Base-by-base conservation (phyloP, 1,140 invertebrate genomes). In the Macrobrachium rosenbergii region DNA sequence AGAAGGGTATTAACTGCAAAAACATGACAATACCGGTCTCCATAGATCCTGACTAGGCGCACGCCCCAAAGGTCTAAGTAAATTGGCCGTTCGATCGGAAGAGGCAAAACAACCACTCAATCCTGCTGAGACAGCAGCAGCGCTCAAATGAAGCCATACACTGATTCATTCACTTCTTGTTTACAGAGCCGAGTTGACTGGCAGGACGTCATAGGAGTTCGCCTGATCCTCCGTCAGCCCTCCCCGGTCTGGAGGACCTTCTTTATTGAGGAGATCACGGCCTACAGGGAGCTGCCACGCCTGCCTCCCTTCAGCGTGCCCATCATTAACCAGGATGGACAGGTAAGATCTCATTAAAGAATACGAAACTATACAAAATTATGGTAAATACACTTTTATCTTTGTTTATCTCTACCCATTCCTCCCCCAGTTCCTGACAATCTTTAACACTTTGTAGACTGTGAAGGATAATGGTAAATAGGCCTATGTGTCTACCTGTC, bases 171-270 rank as follows among this genome's bases (percentile, higher is more conserved):
- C 37, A 64, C 0, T 64, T 76, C 84, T 76, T 45, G 75, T 72
- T 72, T 89, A 0, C 86, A 92, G 91, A 92, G 92, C 81, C 60
- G 89, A 6, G 88, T 91, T 19, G 90, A 91, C 19, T 92, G 91
- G 91, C 88, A 90, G 64, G 90, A 91, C 76, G 89, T 92, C 10
- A 78, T 91, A 7, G 91, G 91, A 12, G 88, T 94, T 82, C 88
- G 93, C 37, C 89, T 94, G 17, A 92, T 94, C 69, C 90, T 94
- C 37, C 91, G 92, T 69, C 93, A 94, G 88, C 93, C 93, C 0
- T 94, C 93, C 7, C 92, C 92, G 16, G 91, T 92, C 1, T 94
- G 93, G 93, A 92, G 92, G 82, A 92, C 93, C 63, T 94, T 94
- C 89, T 91, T 91, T 64, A 90, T 94, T 23, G 93, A 93, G 87